Evolutionary conservation across 53 echinoderm and acorn worm species (phyloP).

Genomic region (Zoroaster sp.): DNA sequence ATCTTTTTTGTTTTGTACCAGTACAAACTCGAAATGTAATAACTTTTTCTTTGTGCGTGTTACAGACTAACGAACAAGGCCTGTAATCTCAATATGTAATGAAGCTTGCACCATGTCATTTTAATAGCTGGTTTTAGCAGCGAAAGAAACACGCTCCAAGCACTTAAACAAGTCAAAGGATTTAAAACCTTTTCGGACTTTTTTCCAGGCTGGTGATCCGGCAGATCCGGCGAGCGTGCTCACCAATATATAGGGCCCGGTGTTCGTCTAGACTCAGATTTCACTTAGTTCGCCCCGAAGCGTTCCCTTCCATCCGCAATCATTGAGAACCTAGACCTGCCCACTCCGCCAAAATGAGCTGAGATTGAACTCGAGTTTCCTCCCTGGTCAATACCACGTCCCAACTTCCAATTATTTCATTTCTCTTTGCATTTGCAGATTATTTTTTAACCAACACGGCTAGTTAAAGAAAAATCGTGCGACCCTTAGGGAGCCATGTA

Average conservation of each 20-base stretch:
- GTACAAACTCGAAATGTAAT: neutral
- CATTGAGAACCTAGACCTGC: neutral
- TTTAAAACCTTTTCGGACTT: conserved; percentile 22
- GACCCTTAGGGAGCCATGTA: conserved; percentile 5
- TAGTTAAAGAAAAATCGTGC: conserved; percentile 5
- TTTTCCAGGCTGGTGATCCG: neutral
- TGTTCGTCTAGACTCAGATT: conserved; percentile 24
- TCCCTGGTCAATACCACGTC: neutral
- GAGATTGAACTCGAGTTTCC: conserved; percentile 16
- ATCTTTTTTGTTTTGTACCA: neutral
- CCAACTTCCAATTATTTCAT: conserved; percentile 1
- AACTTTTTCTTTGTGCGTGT: conserved; percentile 17
- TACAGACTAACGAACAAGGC: neutral
- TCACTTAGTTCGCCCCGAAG: conserved; percentile 11
- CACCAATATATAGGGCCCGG: conserved; percentile 25
- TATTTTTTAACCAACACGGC: conserved; percentile 7
- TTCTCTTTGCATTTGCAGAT: neutral
- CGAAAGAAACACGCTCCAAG: conserved; percentile 51
- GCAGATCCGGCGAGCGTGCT: conserved; percentile 12
- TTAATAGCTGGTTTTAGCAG: conserved; percentile 54
- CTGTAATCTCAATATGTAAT: conserved; percentile 4
- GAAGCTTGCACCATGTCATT: conserved; percentile 35
- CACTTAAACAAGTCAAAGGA: conserved; percentile 52
- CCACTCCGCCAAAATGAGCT: conserved; percentile 6
- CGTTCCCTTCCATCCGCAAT: neutral